Evolutionary conservation across 2,888 invertebrate species (phyloP), one percentile per base, ranked within the genome.

Genomic region (Rhagophthalmus giganteus): DNA sequence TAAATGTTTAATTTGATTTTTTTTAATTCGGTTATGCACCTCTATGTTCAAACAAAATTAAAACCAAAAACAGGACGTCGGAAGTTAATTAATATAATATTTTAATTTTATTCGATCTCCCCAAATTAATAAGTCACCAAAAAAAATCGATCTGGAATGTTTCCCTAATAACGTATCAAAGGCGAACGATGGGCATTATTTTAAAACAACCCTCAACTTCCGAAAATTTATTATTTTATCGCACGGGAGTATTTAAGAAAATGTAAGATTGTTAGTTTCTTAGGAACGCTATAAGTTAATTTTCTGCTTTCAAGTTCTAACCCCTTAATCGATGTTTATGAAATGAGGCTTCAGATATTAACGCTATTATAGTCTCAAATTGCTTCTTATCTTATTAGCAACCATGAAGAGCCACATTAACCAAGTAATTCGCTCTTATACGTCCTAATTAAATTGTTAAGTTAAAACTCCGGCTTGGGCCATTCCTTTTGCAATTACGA

Each of bases 241-340:
- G n/a, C n/a, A n/a, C n/a, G n/a, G n/a, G n/a, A n/a, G 12, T 6
- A 10, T 32, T 14, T 32, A 9, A 32, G n/a, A 13, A 14, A 14
- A 32, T 14, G 9, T 32, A 32, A 32, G 15, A 32, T 31, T 24
- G 25, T 9, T 41, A 4, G 28, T 35, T 46, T 47, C 39, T 39
- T 33, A 39, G 13, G 33, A 34, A 27, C 20, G 37, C 32, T 34
- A 34, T 26, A 39, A 47, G 39, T 33, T 40, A 47, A 47, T 47
- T 47, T 46, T 42, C 41, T 31, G 35, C 35, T 39, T 42, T 16
- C 31, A 45, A 54, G 44, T 54, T 54, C 45, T 40, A 68, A 67
- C 71, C 70, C 70, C 67, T 70, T 73, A 73, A 73, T 72, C 73
- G 72, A 73, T 73, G 74, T 74, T 74, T 74, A 74, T 74, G 74